A percentile compares a stretch with the other conserved stretches of the same genome.
Evolutionary conservation across 2,797 vertebrate genomes (phyloP).

Genomic region (Buceros bicornis): DNA sequence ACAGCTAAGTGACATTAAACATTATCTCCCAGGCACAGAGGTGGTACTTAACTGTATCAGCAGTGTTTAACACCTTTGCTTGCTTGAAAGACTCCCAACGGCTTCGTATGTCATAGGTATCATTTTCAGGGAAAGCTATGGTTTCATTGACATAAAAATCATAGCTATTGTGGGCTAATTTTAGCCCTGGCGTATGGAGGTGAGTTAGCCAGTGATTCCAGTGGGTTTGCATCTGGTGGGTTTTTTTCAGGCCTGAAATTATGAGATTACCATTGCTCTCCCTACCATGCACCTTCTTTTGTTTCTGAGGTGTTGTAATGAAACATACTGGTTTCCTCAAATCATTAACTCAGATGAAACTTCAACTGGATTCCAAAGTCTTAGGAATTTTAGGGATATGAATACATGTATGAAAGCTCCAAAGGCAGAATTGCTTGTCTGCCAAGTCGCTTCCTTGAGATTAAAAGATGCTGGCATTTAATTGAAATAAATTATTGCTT

Average conservation of each 20-base stretch:
- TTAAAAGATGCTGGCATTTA: slow-evolving; percentile 70
- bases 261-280: fast-evolving
- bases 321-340: not conserved
- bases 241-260: not conserved
- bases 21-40: not conserved
- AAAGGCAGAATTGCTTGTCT: slow-evolving; percentile 45
- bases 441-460: slow-evolving; percentile 56
- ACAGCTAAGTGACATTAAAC: not conserved
- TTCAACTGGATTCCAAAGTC: slow-evolving; percentile 34
- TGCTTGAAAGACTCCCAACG: not conserved
- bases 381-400: slow-evolving; percentile 24
- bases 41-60: not conserved
- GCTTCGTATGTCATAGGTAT: not conserved
- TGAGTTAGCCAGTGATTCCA: not conserved
- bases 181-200: not conserved
- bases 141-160: not conserved
- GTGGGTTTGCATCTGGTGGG: not conserved
- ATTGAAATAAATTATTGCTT: slow-evolving; percentile 67
- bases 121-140: not conserved
- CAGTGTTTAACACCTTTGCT: not conserved
- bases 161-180: not conserved
- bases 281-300: not conserved
- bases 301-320: not conserved
- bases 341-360: slow-evolving; percentile 26
- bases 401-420: slow-evolving; percentile 55